Base-by-base conservation (phyloP, 2,797 vertebrate species). In the Pogonophryne albipinna region DNA sequence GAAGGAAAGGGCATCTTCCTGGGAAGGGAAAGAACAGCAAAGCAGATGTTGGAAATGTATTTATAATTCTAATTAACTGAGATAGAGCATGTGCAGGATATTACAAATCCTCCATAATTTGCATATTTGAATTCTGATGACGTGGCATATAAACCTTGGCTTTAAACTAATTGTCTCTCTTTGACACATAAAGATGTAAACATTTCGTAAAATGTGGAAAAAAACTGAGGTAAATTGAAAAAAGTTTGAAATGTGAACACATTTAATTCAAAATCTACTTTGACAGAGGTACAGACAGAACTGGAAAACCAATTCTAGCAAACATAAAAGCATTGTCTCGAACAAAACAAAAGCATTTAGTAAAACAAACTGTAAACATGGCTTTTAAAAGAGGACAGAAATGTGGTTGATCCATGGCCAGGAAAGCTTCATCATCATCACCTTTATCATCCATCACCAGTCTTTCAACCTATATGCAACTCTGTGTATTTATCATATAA, bases 1-100 rank as follows among this genome's bases (percentile, higher is more conserved):
- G 76, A 99, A 99, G 52, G 95, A 83, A 90, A 97, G 86, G 7
- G 97, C 97, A 23, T 98, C 97, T 70, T 95, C 96, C 98, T 99
- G 91, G 86, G 89, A 77, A 72, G 88, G 20, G 31, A 23, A 2
- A 57, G 17, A 57, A 71, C 19, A 27, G 38, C 17, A 53, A 38
- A 82, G 46, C 3, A 68, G 6, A 44, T n/a, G 9, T 42, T 11
- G 4, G 3, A 19, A 53, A 38, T 63, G 41, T 12, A 7, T 23
- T 16, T 46, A 17, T 44, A 14, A 8, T 57, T 52, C 44, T 14
- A 2, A 6, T 50, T 14, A 8, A 55, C 0, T 7, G 7, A 55
- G 27, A 53, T 23, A 59, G 11, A 5, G 3, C 4, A 51, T 51
- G 27, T 27, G 4, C 4, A 5, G 0, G 6, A 41, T 41, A 4